Base-by-base conservation (phyloP, 2,888 invertebrate species). In the Dryomyza anilis region DNA sequence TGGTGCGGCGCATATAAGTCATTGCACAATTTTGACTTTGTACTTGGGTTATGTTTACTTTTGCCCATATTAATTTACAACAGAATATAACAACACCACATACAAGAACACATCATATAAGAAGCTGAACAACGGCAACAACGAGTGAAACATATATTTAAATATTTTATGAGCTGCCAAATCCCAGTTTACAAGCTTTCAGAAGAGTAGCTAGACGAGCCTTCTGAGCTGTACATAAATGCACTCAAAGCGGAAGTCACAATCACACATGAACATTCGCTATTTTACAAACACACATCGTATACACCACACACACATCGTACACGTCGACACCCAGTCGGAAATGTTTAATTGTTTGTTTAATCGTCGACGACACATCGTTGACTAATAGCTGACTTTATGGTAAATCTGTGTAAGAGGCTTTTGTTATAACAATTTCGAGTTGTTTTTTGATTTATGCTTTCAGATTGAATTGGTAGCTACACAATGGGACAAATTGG, bases 91-190 rank as follows among this genome's bases (percentile, higher is more conserved):
- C 39, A 39, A 39, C 39, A 6, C 12, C 39, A 7, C 2, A 3
- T 14, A 39, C 39, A 39, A 39, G 14, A 39, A 7, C 39, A 7
- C 39, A 3, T 12, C 39, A 39, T n/a, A 39, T n/a, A 39, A 39
- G 3, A 39, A 7, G 39, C 14, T 2, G 14, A 39, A 39, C 39
- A 39, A 39, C 39, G 39, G 8, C 39, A n/a, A 6, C 39, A 39
- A n/a, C 3, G 39, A 12, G 33, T 6, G 12, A 33, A 39, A 39
- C 39, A 39, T 39, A n/a, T 19, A 45, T 58, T 58, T 58, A 58
- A 58, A 58, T 58, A 58, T 46, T 79, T 78, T 78, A 79, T 76
- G 78, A 78, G 77, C 78, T 79, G 77, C 78, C 79, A 78, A 78
- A 79, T 77, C 74, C 76, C 76, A 72, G 76, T 73, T 75, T 76